A percentile compares a stretch with the other conserved stretches of the same genome.
Evolutionary conservation across 2,888 invertebrate genomes (phyloP).

Genomic region (Netelia virgata): DNA sequence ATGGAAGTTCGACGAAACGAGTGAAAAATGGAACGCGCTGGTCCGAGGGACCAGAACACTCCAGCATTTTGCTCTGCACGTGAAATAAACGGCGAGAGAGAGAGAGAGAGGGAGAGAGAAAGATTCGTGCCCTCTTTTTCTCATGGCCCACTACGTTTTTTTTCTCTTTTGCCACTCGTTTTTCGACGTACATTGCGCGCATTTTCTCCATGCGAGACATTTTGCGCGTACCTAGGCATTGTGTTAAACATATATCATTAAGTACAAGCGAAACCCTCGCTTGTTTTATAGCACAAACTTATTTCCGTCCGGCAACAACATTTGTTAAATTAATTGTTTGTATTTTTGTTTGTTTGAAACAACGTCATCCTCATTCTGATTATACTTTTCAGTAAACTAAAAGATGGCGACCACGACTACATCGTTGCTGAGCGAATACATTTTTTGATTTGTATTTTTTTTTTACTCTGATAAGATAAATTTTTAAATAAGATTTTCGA

Average conservation of each 20-base stretch:
- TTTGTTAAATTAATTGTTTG: background rate
- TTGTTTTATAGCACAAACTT: slow-evolving; percentile 15
- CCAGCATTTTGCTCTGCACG: slow-evolving; percentile 50
- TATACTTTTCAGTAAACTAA: slow-evolving; percentile 31
- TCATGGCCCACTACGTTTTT: slow-evolving; percentile 24
- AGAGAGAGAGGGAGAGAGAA: slow-evolving; percentile 2
- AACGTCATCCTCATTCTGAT: slow-evolving; percentile 18
- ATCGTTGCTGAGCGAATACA: too few relatives aligned
- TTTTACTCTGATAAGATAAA: too few relatives aligned
- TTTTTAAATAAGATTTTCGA: too few relatives aligned
- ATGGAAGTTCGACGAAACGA: slow-evolving; percentile 35
- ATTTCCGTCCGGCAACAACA: slow-evolving; percentile 6
- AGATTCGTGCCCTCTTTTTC: slow-evolving; percentile 19
- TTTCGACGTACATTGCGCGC: slow-evolving; percentile 40
- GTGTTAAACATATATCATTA: slow-evolving; percentile 2
- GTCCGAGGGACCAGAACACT: slow-evolving; percentile 42
- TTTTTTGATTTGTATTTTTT: too few relatives aligned
- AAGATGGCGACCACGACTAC: background rate
- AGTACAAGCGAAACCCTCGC: slow-evolving; percentile 25
- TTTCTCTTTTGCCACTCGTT: slow-evolving; percentile 43
- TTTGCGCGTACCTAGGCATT: background rate
- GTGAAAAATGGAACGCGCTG: slow-evolving; percentile 44
- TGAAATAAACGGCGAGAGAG: slow-evolving; percentile 46
- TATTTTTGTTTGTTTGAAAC: background rate
- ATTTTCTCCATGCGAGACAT: slow-evolving; percentile 1